Conservation (phyloP, 2,888 invertebrate species). For the Eristalinus aeneus region DNA sequence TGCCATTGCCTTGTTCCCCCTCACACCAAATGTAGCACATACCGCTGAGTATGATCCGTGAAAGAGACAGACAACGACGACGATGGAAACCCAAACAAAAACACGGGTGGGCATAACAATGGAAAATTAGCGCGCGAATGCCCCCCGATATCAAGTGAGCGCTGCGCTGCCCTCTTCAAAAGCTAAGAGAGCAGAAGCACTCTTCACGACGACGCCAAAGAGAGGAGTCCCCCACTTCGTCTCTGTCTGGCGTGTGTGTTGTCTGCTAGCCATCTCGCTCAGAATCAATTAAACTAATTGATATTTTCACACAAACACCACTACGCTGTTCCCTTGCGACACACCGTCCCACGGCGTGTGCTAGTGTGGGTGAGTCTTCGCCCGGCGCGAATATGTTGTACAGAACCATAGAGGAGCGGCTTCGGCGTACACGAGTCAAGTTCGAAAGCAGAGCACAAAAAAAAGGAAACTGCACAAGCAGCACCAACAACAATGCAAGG, state of each 20-base stretch:
- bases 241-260: not conserved
- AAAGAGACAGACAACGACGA: constrained; percentile 41
- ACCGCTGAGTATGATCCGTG: constrained; percentile 41
- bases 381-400: constrained; percentile 18
- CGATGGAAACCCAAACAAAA: constrained; percentile 66
- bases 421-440: constrained; percentile 63
- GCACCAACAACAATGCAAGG: constrained; percentile 4
- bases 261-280: constrained; percentile 40
- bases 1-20: constrained; percentile 12
- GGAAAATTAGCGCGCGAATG: constrained; percentile 70
- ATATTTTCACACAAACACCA: constrained; percentile 63
- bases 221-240: not conserved
- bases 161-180: not conserved
- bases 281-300: constrained; percentile 71
- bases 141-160: constrained; percentile 26
- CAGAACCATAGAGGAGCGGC: constrained; percentile 65
- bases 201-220: constrained; percentile 4
- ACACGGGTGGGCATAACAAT: constrained; percentile 65
- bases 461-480: not conserved
- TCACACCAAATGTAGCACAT: constrained; percentile 54
- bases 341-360: constrained; percentile 3
- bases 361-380: constrained; percentile 48
- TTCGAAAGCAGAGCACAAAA: constrained; percentile 29
- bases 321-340: no score
- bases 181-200: not conserved